A percentile compares a stretch with the other conserved stretches of the same genome.
These are phyloP conservation scores for Sceloporus undulatus DNA, from an alignment of 2,113 vertebrate genomes.

Conservation along the genomic window DNA sequence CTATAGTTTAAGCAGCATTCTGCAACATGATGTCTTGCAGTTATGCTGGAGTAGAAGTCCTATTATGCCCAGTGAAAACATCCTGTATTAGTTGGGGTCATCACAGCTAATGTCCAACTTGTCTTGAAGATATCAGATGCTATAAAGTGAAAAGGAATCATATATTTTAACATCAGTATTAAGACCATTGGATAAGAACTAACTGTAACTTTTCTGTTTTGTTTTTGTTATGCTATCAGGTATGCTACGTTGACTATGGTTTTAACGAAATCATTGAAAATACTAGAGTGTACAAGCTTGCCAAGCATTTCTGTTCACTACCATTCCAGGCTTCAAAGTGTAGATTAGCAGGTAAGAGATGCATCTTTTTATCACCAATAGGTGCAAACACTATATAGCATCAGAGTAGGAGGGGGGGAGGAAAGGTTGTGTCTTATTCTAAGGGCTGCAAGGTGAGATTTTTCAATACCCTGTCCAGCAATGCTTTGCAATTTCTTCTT, in stretches of 20 bases:
- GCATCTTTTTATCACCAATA: background rate
- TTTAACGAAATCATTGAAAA: slow-evolving; percentile 84
- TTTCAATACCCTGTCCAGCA: background rate
- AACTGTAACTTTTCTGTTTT: background rate
- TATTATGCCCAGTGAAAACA: no score
- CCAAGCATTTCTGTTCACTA: slow-evolving; percentile 82
- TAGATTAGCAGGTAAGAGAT: slow-evolving; percentile 90
- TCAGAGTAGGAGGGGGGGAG: background rate
- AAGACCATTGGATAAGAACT: no score
- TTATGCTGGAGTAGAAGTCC: no score
- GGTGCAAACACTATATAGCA: background rate
- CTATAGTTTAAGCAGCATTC: no score
- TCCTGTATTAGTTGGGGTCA: background rate
- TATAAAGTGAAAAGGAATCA: background rate
- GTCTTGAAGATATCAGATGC: background rate
- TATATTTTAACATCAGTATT: background rate
- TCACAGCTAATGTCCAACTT: background rate
- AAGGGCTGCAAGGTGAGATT: background rate
- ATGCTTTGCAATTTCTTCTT: background rate
- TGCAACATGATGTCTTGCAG: no score
- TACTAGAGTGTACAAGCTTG: slow-evolving; percentile 81
- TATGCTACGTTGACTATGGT: slow-evolving; percentile 92
- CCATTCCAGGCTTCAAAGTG: slow-evolving; percentile 92
- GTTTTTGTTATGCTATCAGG: slow-evolving; percentile 72
- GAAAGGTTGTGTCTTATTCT: background rate